Evolutionary conservation across 1,140 invertebrate species (phyloP).

Genomic region (Pseudomyrmex flavicornis): DNA sequence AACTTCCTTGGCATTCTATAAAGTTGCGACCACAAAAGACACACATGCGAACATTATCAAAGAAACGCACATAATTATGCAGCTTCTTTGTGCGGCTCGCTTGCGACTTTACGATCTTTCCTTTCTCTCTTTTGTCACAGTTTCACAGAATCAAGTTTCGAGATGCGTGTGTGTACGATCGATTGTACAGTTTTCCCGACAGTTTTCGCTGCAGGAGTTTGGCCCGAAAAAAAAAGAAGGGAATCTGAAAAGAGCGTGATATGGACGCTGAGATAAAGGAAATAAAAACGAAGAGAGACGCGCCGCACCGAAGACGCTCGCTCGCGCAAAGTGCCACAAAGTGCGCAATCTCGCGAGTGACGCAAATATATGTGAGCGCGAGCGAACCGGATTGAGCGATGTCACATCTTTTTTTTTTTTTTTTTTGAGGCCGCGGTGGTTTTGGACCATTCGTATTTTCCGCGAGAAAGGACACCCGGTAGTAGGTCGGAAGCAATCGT

Average conservation of each 20-base stretch:
- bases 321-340: conserved; percentile 26
- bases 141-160: conserved; percentile 7
- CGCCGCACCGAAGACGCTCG: not conserved
- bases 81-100: not conserved
- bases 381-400: conserved; percentile 45
- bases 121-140: conserved; percentile 5
- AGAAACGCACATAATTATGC: conserved; percentile 3
- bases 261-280: conserved; percentile 13
- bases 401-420: not conserved
- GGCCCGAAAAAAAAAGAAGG: conserved; percentile 1
- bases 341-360: conserved; percentile 46
- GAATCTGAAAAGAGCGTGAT: not conserved
- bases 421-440: conserved; percentile 13
- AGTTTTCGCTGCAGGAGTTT: not conserved
- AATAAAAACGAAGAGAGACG: conserved; percentile 3
- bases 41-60: not conserved
- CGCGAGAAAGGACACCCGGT: conserved; percentile 14
- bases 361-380: conserved; percentile 44
- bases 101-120: not conserved
- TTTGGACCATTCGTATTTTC: conserved; percentile 49
- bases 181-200: conserved; percentile 11
- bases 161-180: not conserved
- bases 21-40: too few species aligned
- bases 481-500: conserved; percentile 17
- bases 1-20: too few species aligned